These are phyloP conservation scores for Platichthys stellatus DNA, from an alignment of 2,113 vertebrate species.

Conservation along the genomic window DNA sequence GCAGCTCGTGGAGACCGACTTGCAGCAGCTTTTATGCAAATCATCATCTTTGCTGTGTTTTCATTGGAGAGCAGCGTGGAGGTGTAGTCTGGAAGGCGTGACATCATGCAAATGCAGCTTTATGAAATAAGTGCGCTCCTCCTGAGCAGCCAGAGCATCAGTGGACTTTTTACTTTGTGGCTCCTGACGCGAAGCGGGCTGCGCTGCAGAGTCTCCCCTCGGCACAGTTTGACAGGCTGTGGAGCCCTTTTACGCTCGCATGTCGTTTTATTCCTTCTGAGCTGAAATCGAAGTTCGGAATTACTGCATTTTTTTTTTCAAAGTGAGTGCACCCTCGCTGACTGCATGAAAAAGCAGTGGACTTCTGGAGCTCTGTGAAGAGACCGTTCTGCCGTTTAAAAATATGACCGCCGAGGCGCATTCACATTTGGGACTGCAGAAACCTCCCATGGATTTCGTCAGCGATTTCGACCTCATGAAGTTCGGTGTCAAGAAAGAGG, in stretches of 20 bases:
- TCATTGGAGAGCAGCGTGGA: conserved; percentile 75
- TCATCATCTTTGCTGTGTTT: conserved; percentile 41
- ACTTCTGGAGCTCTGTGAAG: conserved; percentile 46
- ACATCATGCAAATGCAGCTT: conserved; percentile 76
- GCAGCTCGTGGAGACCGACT: conserved; percentile 41
- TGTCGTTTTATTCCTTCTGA: conserved; percentile 6
- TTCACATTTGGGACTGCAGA: conserved; percentile 88
- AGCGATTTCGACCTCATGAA: conserved; percentile 93
- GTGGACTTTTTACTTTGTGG: conserved; percentile 19
- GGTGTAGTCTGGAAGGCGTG: conserved; percentile 71
- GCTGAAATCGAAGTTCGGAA: conserved; percentile 56
- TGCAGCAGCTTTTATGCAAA: conserved; percentile 74
- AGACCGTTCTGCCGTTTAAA: conserved; percentile 5
- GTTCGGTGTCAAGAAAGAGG: conserved; percentile 97
- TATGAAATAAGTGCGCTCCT: conserved; percentile 79
- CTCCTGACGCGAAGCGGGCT: conserved; percentile 22
- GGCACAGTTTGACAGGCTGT: conserved; percentile 8
- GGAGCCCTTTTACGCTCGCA: conserved; percentile 15
- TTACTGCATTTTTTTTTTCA: conserved; percentile 9
- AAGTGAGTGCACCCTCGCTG: conserved; percentile 26
- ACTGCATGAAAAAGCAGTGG: conserved; percentile 64
- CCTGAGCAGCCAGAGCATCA: conserved; percentile 53
- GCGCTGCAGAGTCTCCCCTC: conserved; percentile 15
- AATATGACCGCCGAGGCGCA: conserved; percentile 90
- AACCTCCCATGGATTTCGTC: conserved; percentile 94